These are phyloP conservation scores for Miichthys miiuy DNA, from an alignment of 2,797 vertebrate species.

Conservation along the genomic window DNA sequence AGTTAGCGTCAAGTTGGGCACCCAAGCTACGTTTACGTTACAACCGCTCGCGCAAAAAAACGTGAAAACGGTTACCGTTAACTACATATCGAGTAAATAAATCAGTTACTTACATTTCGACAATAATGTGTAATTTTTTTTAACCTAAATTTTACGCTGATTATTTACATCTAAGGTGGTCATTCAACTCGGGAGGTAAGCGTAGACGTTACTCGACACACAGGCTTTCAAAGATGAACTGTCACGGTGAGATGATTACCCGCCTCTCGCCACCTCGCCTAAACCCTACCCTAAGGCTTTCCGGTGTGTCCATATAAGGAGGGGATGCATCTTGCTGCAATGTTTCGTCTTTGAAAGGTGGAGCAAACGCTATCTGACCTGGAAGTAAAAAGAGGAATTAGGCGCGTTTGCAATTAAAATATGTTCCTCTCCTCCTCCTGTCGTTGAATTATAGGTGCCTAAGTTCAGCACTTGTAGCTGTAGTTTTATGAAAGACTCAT, in stretches of 20 bases:
- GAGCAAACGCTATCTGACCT: background rate
- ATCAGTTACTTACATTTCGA: background rate
- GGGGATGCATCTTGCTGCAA: slow-evolving; percentile 9
- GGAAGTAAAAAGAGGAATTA: slow-evolving; percentile 47
- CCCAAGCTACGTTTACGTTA: background rate
- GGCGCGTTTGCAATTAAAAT: background rate
- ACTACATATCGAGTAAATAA: background rate
- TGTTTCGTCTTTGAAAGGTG: slow-evolving; percentile 35
- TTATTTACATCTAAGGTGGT: slow-evolving; percentile 13
- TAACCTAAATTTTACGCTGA: slow-evolving; percentile 5
- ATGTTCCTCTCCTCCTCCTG: too few species aligned
- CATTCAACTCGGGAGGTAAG: background rate
- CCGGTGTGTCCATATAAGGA: background rate
- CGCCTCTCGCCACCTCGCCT: background rate
- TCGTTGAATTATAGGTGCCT: background rate
- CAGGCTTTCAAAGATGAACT: slow-evolving; percentile 24
- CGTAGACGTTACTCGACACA: slow-evolving; percentile 3
- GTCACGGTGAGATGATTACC: slow-evolving; percentile 11
- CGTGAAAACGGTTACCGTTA: background rate
- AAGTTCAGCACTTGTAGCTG: background rate
- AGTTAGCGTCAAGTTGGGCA: slow-evolving; percentile 34
- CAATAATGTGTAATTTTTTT: background rate
- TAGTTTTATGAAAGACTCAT: slow-evolving; percentile 23
- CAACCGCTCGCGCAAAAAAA: background rate
- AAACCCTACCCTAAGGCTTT: background rate